Evolutionary conservation across 1,140 invertebrate genomes (phyloP).

Genomic region (Mactra quadrangularis): DNA sequence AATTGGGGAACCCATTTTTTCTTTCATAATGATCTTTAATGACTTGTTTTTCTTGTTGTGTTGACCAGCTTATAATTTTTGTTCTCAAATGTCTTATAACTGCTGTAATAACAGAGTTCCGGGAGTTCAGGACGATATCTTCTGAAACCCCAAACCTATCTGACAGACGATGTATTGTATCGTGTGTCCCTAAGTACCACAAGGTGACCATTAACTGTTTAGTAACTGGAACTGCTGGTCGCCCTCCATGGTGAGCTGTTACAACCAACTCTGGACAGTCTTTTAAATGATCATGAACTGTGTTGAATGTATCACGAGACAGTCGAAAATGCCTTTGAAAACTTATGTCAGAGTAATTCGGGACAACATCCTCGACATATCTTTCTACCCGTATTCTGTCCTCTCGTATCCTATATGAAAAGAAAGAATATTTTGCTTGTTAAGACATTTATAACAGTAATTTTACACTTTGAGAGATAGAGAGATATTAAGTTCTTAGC

Average conservation of each 20-base stretch:
- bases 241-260: slow-evolving; percentile 43
- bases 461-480: slow-evolving; percentile 21
- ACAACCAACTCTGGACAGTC: slow-evolving; percentile 14
- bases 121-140: slow-evolving; percentile 26
- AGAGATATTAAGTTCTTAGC: slow-evolving; percentile 23
- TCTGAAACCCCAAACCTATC: slow-evolving; percentile 66
- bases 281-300: slow-evolving; percentile 24
- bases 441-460: slow-evolving; percentile 22
- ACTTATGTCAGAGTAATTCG: slow-evolving; percentile 28
- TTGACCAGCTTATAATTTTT: slow-evolving; percentile 56
- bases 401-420: slow-evolving; percentile 38
- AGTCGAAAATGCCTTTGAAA: slow-evolving; percentile 55
- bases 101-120: slow-evolving; percentile 41
- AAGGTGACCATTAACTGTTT: slow-evolving; percentile 62
- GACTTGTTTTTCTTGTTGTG: slow-evolving; percentile 29
- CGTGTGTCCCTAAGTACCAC: slow-evolving; percentile 60
- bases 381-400: slow-evolving; percentile 30
- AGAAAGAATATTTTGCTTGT: slow-evolving; percentile 31
- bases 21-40: slow-evolving; percentile 43
- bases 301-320: slow-evolving; percentile 43
- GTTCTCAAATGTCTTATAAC: slow-evolving; percentile 57
- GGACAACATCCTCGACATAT: slow-evolving; percentile 60
- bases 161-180: slow-evolving; percentile 48
- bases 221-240: slow-evolving; percentile 54
- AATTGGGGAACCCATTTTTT: slow-evolving; percentile 8